Evolutionary conservation across 2,113 vertebrate genomes (phyloP), one percentile per base, ranked within the genome.

Genomic region (Hippocampus zosterae): DNA sequence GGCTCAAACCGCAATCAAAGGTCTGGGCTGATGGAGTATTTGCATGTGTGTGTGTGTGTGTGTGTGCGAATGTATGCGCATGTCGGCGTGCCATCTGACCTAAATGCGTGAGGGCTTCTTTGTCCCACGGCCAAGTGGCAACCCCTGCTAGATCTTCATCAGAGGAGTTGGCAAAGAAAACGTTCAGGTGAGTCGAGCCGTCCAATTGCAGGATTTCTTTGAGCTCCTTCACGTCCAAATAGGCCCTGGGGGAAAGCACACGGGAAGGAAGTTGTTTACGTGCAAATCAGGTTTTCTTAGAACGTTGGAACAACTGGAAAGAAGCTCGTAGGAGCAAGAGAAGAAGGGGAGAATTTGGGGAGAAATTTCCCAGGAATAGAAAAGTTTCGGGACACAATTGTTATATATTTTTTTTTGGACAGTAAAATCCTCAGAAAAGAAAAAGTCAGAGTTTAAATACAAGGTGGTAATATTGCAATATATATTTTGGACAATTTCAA

Each of bases 101-200:
- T 87, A 98, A 92, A 92, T 98, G 95, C 83, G 97, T 95, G 73
- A 98, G 91, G 65, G 94, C 97, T 81, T 98, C 96, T 83, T 99
- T 99, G 91, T 99, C 97, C 97, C 97, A 99, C 0, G 97, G 97
- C 95, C 96, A 99, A 83, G 96, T 98, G 76, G 97, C 96, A 70
- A 97, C 94, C 78, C 97, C 97, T 29, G 96, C 97, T 87, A 99
- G 90, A 81, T 98, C 96, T 89, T 98, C 96, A 87, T 98, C 96
- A 0, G 96, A 97, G 41, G 96, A 98, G 83, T 98, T 99, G 88
- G 96, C 96, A 88, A 99, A 98, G 91, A 98, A 99, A 89, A 99
- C 94, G 78, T 98, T 98, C 87, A 99, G 96, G 84, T 98, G 96
- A 63, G 96, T 95, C 3, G 96, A 96, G 81, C 96, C 96, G 56